Conservation (phyloP, 2,113 vertebrate genomes). For the Rallus limicola region DNA sequence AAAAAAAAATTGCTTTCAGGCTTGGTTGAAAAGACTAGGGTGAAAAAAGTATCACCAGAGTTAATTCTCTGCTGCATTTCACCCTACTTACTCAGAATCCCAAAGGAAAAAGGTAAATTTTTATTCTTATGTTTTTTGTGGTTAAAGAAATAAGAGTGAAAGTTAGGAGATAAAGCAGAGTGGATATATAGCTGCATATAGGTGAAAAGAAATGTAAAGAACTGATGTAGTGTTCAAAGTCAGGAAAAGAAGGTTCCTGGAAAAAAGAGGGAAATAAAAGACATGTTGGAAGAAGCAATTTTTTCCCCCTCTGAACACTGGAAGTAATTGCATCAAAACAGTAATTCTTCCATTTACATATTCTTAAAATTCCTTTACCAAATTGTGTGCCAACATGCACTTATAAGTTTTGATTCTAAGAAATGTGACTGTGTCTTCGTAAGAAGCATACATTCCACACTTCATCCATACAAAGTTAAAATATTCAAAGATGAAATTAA, state of each 20-base stretch:
- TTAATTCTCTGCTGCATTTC: background rate
- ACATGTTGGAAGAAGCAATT: background rate
- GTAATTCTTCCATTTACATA: background rate
- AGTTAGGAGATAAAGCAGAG: rapidly evolving
- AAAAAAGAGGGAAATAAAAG: background rate
- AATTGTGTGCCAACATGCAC: background rate
- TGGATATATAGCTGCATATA: background rate
- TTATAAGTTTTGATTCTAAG: background rate
- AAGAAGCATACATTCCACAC: background rate
- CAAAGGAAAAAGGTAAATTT: rapidly evolving
- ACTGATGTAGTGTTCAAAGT: background rate
- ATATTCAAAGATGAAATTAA: background rate
- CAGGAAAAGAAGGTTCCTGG: background rate
- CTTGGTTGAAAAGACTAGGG: background rate
- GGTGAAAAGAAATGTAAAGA: background rate
- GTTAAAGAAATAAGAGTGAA: background rate
- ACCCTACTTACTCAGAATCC: background rate
- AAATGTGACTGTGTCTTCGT: background rate
- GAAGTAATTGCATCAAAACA: background rate
- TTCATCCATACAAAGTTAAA: background rate
- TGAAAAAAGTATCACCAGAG: background rate
- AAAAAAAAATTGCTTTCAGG: background rate
- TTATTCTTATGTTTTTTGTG: background rate
- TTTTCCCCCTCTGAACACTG: background rate
- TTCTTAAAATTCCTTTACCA: background rate